Evolutionary conservation across 2,113 vertebrate species (phyloP).

Genomic region (Ceratotherium simum): DNA sequence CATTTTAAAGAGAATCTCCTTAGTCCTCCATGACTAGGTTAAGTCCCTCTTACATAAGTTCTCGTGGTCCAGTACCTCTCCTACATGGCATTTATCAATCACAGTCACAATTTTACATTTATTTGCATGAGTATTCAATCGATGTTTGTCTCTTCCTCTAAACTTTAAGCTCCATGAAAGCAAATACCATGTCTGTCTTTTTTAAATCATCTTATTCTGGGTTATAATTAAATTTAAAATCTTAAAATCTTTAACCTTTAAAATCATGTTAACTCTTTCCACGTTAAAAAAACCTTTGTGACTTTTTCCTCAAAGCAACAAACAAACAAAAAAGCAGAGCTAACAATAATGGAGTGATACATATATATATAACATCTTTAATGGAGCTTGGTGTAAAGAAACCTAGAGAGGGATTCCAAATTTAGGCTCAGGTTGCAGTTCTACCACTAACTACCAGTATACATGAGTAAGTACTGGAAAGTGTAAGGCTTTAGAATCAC

Average conservation of each 20-base stretch:
- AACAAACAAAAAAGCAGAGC: neutral
- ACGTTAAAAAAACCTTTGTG: neutral
- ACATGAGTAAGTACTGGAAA: neutral
- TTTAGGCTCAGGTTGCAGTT: neutral
- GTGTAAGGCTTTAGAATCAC: neutral
- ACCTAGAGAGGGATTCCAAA: neutral
- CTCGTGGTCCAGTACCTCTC: neutral
- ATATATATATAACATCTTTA: neutral
- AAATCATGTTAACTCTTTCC: neutral
- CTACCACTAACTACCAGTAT: neutral
- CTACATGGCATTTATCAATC: neutral
- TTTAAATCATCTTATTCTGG: neutral
- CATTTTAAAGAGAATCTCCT: neutral
- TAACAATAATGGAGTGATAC: neutral
- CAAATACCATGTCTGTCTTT: neutral
- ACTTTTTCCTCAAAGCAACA: neutral
- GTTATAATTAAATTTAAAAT: neutral
- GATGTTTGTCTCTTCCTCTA: neutral
- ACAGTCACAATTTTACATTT: neutral
- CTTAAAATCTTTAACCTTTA: neutral
- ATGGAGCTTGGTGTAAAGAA: neutral
- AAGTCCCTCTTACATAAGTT: neutral
- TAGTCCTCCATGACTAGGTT: neutral
- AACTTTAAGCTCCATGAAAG: neutral
- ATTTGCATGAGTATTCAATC: neutral